A percentile compares a stretch with the other conserved stretches of the same genome.
Conservation (phyloP, 2,888 invertebrate species). For the Mythimna loreyi region DNA sequence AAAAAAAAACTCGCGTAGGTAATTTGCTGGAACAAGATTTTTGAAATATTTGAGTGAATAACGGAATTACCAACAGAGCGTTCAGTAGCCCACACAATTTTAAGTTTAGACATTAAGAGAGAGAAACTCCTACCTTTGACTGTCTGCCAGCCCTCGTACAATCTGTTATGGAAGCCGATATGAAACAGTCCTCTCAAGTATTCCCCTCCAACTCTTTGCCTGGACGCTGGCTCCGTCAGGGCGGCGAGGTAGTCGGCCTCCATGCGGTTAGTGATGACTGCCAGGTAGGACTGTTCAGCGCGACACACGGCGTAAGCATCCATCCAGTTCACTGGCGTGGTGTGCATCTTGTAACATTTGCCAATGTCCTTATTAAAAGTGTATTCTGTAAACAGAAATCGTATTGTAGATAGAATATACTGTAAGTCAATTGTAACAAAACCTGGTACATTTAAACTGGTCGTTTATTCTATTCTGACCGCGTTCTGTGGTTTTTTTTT, state of each 20-base stretch:
- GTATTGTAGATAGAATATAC: neutral
- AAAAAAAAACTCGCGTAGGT: too few relatives aligned
- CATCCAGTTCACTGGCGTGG: constrained; percentile 75
- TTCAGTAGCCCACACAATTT: too few relatives aligned
- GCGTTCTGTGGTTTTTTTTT: too few relatives aligned
- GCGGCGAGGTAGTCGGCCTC: constrained; percentile 43
- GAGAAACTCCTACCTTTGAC: constrained; percentile 70
- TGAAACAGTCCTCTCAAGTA: constrained; percentile 54
- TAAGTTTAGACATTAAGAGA: too few relatives aligned
- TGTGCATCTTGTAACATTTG: constrained; percentile 82
- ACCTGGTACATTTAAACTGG: neutral
- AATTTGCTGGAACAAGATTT: too few relatives aligned
- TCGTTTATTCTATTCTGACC: too few relatives aligned
- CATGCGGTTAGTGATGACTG: constrained; percentile 71
- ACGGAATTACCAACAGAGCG: too few relatives aligned
- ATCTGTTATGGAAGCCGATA: constrained; percentile 69
- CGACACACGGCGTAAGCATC: constrained; percentile 76
- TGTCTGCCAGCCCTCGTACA: constrained; percentile 69
- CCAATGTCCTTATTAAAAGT: constrained; percentile 66
- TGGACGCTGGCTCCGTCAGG: constrained; percentile 22
- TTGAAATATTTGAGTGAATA: too few relatives aligned
- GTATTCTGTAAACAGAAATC: constrained; percentile 71
- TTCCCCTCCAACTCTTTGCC: constrained; percentile 25
- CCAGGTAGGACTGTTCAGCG: constrained; percentile 66
- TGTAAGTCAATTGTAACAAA: neutral